These are phyloP conservation scores for Ceratoteleas bidentatus DNA, from an alignment of 1,140 invertebrate species.

Conservation along the genomic window DNA sequence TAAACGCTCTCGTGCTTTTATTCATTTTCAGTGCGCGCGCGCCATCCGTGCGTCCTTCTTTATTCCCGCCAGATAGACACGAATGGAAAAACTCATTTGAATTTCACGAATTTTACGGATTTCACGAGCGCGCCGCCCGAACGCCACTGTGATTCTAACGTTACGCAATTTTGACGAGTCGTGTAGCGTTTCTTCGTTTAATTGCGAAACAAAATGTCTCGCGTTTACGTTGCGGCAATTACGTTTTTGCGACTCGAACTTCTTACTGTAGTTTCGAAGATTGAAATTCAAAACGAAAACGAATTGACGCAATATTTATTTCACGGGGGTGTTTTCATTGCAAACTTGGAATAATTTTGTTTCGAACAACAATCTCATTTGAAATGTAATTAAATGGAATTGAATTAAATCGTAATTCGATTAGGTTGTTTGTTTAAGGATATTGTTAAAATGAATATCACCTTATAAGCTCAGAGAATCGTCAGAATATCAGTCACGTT, in stretches of 20 bases:
- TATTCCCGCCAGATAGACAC: constrained; percentile 56
- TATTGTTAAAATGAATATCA: no score
- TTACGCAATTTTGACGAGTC: constrained; percentile 41
- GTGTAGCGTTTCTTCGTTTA: constrained; percentile 48
- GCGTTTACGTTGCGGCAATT: constrained; percentile 19
- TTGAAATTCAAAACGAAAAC: no score
- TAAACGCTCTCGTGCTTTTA: constrained; percentile 65
- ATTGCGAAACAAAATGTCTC: constrained; percentile 39
- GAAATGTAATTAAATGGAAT: no score
- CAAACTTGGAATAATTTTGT: no score
- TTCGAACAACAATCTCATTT: no score
- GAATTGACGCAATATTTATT: no score
- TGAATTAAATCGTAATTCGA: no score
- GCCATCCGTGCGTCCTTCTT: constrained; percentile 49
- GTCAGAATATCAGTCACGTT: no score
- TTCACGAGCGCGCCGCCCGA: constrained; percentile 33
- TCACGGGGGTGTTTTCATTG: no score
- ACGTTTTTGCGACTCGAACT: background rate
- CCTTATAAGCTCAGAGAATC: no score
- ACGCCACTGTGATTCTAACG: constrained; percentile 35
- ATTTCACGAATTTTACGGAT: constrained; percentile 64
- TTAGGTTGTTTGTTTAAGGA: no score
- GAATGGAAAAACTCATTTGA: constrained; percentile 69
- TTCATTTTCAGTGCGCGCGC: constrained; percentile 64
- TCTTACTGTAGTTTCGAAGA: no score